Percentiles rank a stretch among this genome's conserved stretches.
phyloP scores from a whole-genome alignment of 2,888 invertebrate genomes.

The Rotaria macrura region DNA sequence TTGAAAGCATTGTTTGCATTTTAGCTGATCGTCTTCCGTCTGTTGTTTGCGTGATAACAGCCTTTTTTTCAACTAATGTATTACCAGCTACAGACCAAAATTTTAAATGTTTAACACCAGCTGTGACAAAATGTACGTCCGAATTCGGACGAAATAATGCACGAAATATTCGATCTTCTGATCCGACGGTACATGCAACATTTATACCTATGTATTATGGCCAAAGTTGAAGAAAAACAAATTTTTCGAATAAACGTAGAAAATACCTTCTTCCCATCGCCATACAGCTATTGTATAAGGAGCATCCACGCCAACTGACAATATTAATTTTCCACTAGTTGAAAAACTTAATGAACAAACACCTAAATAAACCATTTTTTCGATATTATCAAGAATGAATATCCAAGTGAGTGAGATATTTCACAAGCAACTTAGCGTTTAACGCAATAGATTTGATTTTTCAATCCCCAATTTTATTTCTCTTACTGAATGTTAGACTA shows the following conservation, averaged over 20 bases:
- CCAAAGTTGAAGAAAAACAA: not conserved
- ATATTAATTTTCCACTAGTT: slow-evolving; percentile 47
- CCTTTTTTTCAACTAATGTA: slow-evolving; percentile 44
- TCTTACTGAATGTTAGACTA: no score
- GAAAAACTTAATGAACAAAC: slow-evolving; percentile 49
- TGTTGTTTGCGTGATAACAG: slow-evolving; percentile 40
- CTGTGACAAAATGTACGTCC: slow-evolving; percentile 44
- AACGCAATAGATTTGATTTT: no score
- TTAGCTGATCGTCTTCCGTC: slow-evolving; percentile 35
- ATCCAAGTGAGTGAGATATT: no score
- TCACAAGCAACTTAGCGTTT: no score
- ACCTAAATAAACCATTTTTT: slow-evolving; percentile 37
- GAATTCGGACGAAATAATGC: slow-evolving; percentile 50
- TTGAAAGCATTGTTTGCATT: slow-evolving; percentile 49
- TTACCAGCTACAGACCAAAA: slow-evolving; percentile 46
- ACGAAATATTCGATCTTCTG: slow-evolving; percentile 46
- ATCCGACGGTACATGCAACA: slow-evolving; percentile 41
- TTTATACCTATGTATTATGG: not conserved
- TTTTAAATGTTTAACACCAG: slow-evolving; percentile 45
- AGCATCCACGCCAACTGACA: slow-evolving; percentile 47
- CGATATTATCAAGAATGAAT: no score
- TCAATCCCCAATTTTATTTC: no score
- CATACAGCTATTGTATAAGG: slow-evolving; percentile 46
- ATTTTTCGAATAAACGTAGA: not conserved
- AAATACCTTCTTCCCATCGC: slow-evolving; percentile 49